Conservation (phyloP, 2,797 vertebrate genomes). For the Sus cebifrons region DNA sequence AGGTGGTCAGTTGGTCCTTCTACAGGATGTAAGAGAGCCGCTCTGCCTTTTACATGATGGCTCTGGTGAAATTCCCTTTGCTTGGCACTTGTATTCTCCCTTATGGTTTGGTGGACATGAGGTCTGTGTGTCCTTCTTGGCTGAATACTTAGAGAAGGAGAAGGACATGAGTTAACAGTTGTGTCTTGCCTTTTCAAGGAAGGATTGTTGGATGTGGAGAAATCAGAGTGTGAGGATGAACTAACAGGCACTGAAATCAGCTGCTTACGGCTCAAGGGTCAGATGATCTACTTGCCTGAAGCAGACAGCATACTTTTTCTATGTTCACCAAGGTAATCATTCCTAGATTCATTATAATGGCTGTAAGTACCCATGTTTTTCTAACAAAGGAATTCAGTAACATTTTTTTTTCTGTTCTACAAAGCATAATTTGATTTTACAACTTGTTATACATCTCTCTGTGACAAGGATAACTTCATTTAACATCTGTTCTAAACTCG, state of each 20-base stretch:
- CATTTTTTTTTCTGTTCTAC: not conserved
- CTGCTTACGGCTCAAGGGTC: conserved; percentile 98
- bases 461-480: not conserved
- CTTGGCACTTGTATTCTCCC: not conserved
- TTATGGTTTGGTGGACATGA: not conserved
- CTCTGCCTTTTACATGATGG: not conserved
- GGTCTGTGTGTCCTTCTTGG: not conserved
- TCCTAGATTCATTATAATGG: not conserved
- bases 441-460: not conserved
- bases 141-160: not conserved
- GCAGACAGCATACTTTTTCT: conserved; percentile 99
- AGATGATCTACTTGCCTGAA: conserved; percentile 99
- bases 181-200: conserved; percentile 92
- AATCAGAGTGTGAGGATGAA: conserved; percentile 97
- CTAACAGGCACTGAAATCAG: conserved; percentile 98
- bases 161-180: not conserved
- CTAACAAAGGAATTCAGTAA: not conserved
- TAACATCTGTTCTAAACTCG: not conserved
- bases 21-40: not conserved
- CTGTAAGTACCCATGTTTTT: not conserved
- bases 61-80: not conserved
- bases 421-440: not conserved
- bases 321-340: conserved; percentile 97
- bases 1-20: not conserved
- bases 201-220: conserved; percentile 98